phyloP scores from a whole-genome alignment of 64 coral and sea anemone genomes.

The Actinia equina region DNA sequence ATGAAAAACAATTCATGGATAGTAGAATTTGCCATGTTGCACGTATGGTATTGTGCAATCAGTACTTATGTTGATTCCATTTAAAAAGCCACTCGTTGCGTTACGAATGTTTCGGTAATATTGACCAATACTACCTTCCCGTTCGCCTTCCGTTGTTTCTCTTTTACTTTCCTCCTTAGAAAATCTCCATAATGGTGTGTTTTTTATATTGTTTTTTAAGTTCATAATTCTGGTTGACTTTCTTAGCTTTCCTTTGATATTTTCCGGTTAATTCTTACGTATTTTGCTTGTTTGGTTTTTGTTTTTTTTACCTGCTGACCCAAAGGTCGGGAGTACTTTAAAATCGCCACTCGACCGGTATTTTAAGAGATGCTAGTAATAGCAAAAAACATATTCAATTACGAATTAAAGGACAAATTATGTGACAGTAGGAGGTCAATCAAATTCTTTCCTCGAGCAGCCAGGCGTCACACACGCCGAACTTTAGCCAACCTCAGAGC shows the following conservation, averaged over 20 bases:
- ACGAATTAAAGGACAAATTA: not conserved
- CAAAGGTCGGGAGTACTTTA: not conserved
- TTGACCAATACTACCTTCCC: not conserved
- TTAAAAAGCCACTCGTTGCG: not conserved
- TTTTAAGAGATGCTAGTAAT: not conserved
- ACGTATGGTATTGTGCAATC: not conserved
- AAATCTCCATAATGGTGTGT: not conserved
- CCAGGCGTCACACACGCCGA: not conserved
- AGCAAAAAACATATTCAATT: not conserved
- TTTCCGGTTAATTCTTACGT: not conserved
- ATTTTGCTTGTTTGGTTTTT: not conserved
- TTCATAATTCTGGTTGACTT: not conserved
- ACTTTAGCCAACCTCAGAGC: not conserved
- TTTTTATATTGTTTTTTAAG: too few species aligned
- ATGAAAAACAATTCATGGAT: not conserved
- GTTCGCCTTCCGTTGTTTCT: not conserved
- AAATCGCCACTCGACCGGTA: not conserved
- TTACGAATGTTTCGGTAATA: not conserved
- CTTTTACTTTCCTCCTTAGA: not conserved
- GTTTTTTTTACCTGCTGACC: not conserved
- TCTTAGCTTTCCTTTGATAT: not conserved
- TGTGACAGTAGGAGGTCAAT: constrained; percentile 17
- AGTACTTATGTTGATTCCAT: not conserved
- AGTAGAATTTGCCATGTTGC: not conserved
- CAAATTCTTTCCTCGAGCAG: not conserved